Evolutionary conservation across 2,888 invertebrate genomes (phyloP), one percentile per base, ranked within the genome.

Genomic region (Zele albiditarsus): DNA sequence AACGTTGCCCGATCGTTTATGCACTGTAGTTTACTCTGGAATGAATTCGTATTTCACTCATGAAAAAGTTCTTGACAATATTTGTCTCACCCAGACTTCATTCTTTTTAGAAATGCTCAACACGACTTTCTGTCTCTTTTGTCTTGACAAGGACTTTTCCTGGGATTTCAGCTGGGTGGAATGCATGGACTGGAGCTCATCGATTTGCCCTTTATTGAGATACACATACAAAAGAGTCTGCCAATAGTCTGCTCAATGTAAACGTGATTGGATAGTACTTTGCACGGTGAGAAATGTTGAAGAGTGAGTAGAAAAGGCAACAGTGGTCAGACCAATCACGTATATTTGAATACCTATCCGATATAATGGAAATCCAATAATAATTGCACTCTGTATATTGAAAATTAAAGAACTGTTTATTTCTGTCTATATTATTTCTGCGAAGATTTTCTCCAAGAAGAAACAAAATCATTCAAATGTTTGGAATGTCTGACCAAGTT

Each of bases 11-110:
- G 8, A 53, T 53, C 0, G 20, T 53, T 53, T 53, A 20, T 8
- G 6, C 20, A 53, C 20, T 20, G 23, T 23, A n/a, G 20, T 28
- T 27, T 49, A 71, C 12, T 63, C 1, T 6, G 10, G 16, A 23
- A 60, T 14, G 31, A 65, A 38, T 71, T 31, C 67, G 70, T 60
- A 74, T 62, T 57, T 69, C 3, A 20, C 20, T 53, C 20, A 20
- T n/a, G 70, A 68, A 69, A 71, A 69, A 71, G 74, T 75, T 73
- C 20, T 23, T 27, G 23, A 31, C 49, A 58, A 67, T 42, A 46
- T 42, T 66, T 46, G 23, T 66, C n/a, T 46, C 25, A 10, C 12
- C 4, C 27, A 27, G 16, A 60, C n/a, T n/a, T 60, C 28, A 14
- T 28, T 60, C 16, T 60, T 28, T 14, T 28, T 28, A 5, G 6